Percentiles rank a stretch among this genome's conserved stretches.
These are phyloP conservation scores for Atrichornis clamosus DNA, from an alignment of 2,113 vertebrate genomes.

Conservation along the genomic window DNA sequence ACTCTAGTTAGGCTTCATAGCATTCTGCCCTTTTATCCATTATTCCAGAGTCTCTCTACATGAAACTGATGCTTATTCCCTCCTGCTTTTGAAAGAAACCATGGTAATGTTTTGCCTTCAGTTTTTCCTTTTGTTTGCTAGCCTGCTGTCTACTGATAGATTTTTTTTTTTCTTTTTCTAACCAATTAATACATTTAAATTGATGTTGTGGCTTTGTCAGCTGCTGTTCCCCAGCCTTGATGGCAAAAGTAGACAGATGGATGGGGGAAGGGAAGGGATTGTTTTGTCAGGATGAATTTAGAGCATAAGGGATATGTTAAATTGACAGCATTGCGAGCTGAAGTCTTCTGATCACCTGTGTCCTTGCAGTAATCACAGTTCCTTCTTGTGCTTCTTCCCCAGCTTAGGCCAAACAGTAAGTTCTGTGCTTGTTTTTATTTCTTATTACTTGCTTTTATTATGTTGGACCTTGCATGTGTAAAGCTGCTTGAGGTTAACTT, in stretches of 20 bases:
- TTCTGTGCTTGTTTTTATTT: background rate
- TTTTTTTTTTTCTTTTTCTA: background rate
- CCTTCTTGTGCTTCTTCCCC: background rate
- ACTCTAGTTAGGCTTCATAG: background rate
- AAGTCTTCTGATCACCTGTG: background rate
- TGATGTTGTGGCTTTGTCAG: background rate
- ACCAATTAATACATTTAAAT: background rate
- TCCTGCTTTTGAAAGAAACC: background rate
- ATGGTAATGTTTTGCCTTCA: background rate
- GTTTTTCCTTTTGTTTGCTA: background rate
- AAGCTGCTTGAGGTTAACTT: background rate
- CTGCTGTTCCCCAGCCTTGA: background rate
- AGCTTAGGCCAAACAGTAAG: background rate
- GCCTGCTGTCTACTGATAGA: background rate
- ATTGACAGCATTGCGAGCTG: background rate
- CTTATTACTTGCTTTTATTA: background rate
- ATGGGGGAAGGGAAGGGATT: background rate
- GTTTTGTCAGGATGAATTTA: slow-evolving; percentile 12
- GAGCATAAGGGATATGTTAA: background rate
- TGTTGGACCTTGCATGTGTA: background rate
- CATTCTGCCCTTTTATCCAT: slow-evolving; percentile 9
- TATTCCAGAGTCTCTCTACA: background rate
- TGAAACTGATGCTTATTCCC: background rate
- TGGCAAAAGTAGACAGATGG: slow-evolving; percentile 12
- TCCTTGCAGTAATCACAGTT: background rate